Conservation (phyloP, 1,140 invertebrate genomes). For the Drosophila pallidifrons region DNA sequence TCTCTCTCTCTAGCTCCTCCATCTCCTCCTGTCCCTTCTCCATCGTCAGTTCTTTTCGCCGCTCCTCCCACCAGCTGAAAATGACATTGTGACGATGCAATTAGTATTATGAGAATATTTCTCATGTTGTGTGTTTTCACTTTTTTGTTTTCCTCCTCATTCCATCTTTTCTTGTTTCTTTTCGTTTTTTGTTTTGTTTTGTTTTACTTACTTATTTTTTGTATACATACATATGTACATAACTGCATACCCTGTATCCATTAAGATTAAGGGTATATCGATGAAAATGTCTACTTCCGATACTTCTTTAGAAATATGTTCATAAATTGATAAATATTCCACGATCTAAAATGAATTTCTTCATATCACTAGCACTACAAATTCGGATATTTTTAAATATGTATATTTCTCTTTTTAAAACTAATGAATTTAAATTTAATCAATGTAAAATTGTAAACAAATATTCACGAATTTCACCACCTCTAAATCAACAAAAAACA, state of each 20-base stretch:
- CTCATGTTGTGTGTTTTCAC: conserved; percentile 67
- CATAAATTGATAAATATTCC: too few species aligned
- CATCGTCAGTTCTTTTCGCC: too few species aligned
- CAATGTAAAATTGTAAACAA: too few species aligned
- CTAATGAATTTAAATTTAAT: too few species aligned
- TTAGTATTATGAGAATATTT: conserved; percentile 84
- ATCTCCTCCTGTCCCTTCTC: background rate
- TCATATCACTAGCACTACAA: too few species aligned
- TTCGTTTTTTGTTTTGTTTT: conserved; percentile 18
- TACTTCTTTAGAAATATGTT: too few species aligned
- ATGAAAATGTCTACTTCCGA: too few species aligned
- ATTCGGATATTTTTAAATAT: too few species aligned
- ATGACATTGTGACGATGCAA: conserved; percentile 85
- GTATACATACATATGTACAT: conserved; percentile 4
- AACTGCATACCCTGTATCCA: conserved; percentile 17
- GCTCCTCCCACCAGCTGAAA: conserved; percentile 47
- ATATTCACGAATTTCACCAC: too few species aligned
- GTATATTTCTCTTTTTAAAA: too few species aligned
- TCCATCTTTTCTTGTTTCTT: conserved; percentile 22
- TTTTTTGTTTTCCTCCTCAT: conserved; percentile 21
- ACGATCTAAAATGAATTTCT: too few species aligned
- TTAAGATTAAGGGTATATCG: background rate
- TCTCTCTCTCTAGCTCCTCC: background rate
- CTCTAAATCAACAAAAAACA: too few species aligned
- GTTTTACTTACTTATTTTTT: conserved; percentile 17